Base-by-base conservation (phyloP, 2,797 vertebrate genomes). In the Alosa sapidissima region DNA sequence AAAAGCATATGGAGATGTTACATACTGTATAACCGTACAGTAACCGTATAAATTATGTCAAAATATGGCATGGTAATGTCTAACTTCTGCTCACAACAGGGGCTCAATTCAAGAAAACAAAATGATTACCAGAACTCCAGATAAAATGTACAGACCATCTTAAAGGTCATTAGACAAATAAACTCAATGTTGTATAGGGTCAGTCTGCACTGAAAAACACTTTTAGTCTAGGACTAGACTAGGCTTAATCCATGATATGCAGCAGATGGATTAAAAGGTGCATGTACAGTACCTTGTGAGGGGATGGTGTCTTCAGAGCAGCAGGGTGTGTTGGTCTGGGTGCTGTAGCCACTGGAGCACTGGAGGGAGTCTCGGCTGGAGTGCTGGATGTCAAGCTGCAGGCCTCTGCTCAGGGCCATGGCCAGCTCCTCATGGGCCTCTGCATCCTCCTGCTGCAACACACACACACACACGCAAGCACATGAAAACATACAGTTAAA, bases 341-440 rank as follows among this genome's bases (percentile, higher is more conserved):
- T 98, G 94, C 97, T 98, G 93, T 98, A 98, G 78, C 97, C 97
- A 0, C 97, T 98, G 89, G 97, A 98, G 82, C 97, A 96, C 88
- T 97, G 97, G 88, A 98, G 91, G 0, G 97, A 98, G 92, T 98
- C 97, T 55, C 97, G 94, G 92, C 97, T 97, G 92, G 96, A 98
- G 86, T 96, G 94, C 90, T 97, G 97, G 7, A 96, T 95, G 92
- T 98, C 97, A 86, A 97, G 93, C 86, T 96, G 96, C 75, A 98
- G 95, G 62, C 97, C 96, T 11, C 96, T 93, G 0, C 95, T 94
- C 90, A 98, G 92, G 0, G 95, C 97, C 0, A 96, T 90, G 0
- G 96, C 96, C 93, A 98, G 87, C 85, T 98, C 97, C 89, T 97
- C 96, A 0, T 96, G 97, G 51, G 90, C 90, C 0, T 96, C 95